Conservation (phyloP, 2,113 vertebrate species). For the Hemiscyllium ocellatum region DNA sequence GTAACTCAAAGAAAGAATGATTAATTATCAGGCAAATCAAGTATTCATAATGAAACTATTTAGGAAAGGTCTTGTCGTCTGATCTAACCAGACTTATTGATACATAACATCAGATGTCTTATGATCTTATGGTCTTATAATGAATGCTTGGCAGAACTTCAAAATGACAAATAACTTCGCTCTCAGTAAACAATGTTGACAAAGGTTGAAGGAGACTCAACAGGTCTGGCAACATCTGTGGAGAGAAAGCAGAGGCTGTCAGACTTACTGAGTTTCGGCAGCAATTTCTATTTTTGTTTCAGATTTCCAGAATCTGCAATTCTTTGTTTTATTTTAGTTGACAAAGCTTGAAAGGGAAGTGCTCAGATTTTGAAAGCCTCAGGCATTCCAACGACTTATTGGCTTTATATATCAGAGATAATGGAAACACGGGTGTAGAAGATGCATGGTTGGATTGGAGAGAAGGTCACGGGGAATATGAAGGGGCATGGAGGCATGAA, state of each 20-base stretch:
- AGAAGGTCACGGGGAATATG: neutral
- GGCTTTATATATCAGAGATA: neutral
- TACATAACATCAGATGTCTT: too few relatives aligned
- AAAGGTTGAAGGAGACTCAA: neutral
- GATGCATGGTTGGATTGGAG: neutral
- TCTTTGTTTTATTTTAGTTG: neutral
- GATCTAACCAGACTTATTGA: too few relatives aligned
- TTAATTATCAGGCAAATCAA: neutral
- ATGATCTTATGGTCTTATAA: neutral
- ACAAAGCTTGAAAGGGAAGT: neutral
- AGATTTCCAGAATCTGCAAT: too few relatives aligned
- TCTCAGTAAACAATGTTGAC: neutral
- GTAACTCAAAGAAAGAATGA: neutral
- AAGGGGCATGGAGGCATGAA: neutral
- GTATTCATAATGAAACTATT: neutral
- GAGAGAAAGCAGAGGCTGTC: too few relatives aligned
- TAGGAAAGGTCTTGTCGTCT: neutral
- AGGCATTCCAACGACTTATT: neutral
- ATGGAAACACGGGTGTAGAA: neutral
- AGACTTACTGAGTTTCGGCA: too few relatives aligned
- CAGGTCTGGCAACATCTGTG: too few relatives aligned
- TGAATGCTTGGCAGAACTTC: neutral
- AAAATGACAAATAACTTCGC: neutral
- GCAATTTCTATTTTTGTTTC: too few relatives aligned
- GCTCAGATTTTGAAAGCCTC: neutral